Conservation (phyloP, 92 coral and sea anemone species). For the Desmophyllum pertusum region DNA sequence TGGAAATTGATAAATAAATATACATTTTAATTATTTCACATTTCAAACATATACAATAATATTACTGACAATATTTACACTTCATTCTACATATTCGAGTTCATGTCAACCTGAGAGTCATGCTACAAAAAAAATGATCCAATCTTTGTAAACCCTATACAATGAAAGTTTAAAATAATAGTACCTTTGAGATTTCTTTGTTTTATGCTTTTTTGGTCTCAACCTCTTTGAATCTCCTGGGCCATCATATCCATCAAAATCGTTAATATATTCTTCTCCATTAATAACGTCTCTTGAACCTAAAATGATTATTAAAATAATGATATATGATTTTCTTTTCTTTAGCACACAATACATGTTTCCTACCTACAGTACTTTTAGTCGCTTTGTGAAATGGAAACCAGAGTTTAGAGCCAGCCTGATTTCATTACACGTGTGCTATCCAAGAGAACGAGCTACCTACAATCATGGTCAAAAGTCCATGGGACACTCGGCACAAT, state of each 20-base stretch:
- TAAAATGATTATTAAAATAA: not conserved
- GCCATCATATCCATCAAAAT: conserved; percentile 65
- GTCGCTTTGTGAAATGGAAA: too few relatives aligned
- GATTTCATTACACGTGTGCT: too few relatives aligned
- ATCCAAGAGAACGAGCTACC: too few relatives aligned
- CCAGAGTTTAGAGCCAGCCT: too few relatives aligned
- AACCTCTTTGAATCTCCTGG: conserved; percentile 62
- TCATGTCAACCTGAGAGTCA: not conserved
- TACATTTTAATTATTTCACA: not conserved
- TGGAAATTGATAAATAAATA: conserved; percentile 24
- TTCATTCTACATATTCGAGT: too few relatives aligned
- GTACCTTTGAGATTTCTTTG: conserved; percentile 72
- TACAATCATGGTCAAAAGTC: too few relatives aligned
- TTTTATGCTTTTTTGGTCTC: conserved; percentile 78
- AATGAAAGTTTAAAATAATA: not conserved
- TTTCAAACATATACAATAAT: not conserved
- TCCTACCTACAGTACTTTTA: too few relatives aligned
- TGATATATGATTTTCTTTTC: not conserved
- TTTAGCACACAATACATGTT: too few relatives aligned
- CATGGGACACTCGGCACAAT: too few relatives aligned
- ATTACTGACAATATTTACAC: not conserved
- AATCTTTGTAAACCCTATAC: not conserved
- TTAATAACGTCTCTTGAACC: conserved; percentile 84
- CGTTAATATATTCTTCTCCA: conserved; percentile 63
- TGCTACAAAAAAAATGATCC: not conserved